These are phyloP conservation scores for Cantharis nigra DNA, from an alignment of 2,888 invertebrate species.

Conservation along the genomic window DNA sequence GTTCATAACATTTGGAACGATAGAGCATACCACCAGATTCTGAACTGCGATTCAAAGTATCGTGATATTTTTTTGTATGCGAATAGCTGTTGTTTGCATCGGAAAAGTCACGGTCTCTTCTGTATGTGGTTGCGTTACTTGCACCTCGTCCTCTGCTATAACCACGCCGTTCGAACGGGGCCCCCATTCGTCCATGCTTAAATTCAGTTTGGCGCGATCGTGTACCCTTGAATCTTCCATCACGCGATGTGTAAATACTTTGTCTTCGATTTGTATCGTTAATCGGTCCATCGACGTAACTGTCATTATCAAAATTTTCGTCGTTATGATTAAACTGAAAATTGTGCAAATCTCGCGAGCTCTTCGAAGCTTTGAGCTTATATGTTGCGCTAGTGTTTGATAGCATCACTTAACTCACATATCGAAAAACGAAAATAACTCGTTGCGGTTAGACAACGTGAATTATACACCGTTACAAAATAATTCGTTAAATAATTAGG, in stretches of 20 bases:
- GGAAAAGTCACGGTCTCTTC: conserved; percentile 58
- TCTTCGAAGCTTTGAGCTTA: conserved; percentile 67
- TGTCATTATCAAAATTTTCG: conserved; percentile 52
- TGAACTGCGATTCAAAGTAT: conserved; percentile 54
- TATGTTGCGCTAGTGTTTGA: conserved; percentile 67
- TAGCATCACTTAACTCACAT: conserved; percentile 65
- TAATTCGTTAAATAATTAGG: conserved; percentile 13
- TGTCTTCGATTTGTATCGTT: conserved; percentile 41
- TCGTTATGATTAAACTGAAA: conserved; percentile 59
- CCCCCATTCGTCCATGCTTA: conserved; percentile 40
- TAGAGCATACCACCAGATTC: conserved; percentile 45
- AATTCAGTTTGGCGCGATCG: conserved; percentile 43
- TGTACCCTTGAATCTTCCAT: conserved; percentile 38
- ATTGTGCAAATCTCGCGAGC: conserved; percentile 54
- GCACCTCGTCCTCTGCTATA: conserved; percentile 42
- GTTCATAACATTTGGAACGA: conserved; percentile 53
- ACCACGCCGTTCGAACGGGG: conserved; percentile 41
- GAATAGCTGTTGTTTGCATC: conserved; percentile 48
- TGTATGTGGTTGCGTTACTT: conserved; percentile 28
- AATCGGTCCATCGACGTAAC: conserved; percentile 46
- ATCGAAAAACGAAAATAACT: conserved; percentile 40
- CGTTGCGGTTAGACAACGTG: conserved; percentile 11
- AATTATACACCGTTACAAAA: background rate
- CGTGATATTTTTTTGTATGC: conserved; percentile 55
- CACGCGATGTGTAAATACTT: conserved; percentile 38